These are phyloP conservation scores for Caenorhabditis afra DNA, from an alignment of 2,888 invertebrate genomes.

Conservation along the genomic window DNA sequence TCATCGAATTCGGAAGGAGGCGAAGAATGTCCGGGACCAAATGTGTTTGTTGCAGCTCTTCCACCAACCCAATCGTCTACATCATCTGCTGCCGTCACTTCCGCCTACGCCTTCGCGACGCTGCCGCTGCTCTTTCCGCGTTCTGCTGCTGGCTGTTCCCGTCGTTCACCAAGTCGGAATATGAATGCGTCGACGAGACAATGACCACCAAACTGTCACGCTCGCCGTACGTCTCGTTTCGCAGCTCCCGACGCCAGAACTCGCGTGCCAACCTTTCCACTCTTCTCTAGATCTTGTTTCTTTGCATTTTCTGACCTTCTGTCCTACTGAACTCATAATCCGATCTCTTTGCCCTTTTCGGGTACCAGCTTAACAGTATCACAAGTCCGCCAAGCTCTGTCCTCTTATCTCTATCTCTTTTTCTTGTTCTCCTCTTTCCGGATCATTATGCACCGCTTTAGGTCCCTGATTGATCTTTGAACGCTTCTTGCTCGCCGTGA, in stretches of 20 bases:
- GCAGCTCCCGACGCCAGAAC: conserved; percentile 54
- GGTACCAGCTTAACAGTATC: conserved; percentile 10
- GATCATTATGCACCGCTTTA: conserved; percentile 55
- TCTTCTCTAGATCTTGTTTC: conserved; percentile 29
- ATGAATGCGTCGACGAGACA: conserved; percentile 58
- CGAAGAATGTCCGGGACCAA: conserved; percentile 36
- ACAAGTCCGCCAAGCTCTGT: conserved; percentile 11
- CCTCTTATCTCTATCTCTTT: conserved; percentile 6
- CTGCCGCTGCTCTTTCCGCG: conserved; percentile 21
- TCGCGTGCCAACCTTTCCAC: conserved; percentile 57
- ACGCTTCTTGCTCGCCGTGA: conserved; percentile 30
- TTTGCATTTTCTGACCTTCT: not conserved
- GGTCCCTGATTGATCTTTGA: conserved; percentile 47
- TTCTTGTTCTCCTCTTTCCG: conserved; percentile 14
- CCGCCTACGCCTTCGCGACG: conserved; percentile 60
- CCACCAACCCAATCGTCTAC: conserved; percentile 74
- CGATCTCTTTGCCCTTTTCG: conserved; percentile 25
- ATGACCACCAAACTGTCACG: conserved; percentile 61
- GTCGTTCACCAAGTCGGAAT: conserved; percentile 42
- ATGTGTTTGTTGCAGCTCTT: conserved; percentile 64
- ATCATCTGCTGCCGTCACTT: conserved; percentile 74
- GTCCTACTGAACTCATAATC: not conserved
- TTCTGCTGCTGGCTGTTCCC: conserved; percentile 56
- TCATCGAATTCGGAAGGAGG: conserved; percentile 14
- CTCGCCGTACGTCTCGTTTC: conserved; percentile 68